Evolutionary conservation across 2,113 vertebrate species (phyloP).

Genomic region (Pipra filicauda): DNA sequence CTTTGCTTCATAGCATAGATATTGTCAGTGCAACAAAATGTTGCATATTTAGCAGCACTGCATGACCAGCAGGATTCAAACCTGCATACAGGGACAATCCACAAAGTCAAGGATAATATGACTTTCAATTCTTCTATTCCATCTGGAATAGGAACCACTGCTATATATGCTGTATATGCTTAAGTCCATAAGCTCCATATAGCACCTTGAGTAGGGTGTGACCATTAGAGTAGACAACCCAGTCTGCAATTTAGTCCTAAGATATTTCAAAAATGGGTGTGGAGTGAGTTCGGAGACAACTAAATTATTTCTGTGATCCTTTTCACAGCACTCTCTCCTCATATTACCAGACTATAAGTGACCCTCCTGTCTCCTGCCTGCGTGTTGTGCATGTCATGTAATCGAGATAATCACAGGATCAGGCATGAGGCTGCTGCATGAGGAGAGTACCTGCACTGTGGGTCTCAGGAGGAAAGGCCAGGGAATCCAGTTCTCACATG

Average conservation of each 20-base stretch:
- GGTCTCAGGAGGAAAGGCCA: neutral
- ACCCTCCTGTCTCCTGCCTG: neutral
- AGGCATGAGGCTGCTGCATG: rapidly evolving
- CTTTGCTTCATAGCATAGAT: neutral
- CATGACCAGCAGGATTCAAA: neutral
- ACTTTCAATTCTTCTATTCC: neutral
- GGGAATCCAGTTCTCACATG: rapidly evolving
- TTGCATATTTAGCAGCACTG: neutral
- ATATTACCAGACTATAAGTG: neutral
- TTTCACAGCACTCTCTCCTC: neutral
- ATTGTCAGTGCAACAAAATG: neutral
- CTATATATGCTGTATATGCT: neutral
- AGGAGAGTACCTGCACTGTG: neutral
- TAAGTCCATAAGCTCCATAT: neutral
- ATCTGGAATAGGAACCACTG: neutral
- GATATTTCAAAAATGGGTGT: neutral
- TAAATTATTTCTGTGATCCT: neutral
- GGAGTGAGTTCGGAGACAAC: neutral
- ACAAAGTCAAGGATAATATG: neutral
- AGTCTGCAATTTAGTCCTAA: neutral
- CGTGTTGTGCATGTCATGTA: neutral
- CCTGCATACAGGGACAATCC: neutral
- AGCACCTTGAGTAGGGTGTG: neutral
- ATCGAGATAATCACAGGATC: rapidly evolving
- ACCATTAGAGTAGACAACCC: neutral